A percentile compares a stretch with the other conserved stretches of the same genome.
These are phyloP conservation scores for Rhinophrynus dorsalis DNA, from an alignment of 2,797 vertebrate genomes.

Conservation along the genomic window DNA sequence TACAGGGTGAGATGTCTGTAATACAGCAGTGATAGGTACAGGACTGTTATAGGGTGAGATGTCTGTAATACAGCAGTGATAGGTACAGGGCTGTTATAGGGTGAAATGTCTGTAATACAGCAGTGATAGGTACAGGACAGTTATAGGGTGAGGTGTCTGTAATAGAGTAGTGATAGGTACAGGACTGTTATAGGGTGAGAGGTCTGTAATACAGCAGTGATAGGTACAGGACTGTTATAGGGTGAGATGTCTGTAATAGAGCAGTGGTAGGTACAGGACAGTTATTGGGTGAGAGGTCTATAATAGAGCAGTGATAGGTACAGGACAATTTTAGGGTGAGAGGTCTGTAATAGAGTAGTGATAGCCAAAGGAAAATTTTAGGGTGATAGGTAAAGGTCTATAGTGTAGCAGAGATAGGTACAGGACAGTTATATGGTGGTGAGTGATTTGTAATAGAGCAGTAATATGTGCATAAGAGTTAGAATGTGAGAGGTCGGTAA, in stretches of 20 bases:
- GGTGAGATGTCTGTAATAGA: too few relatives aligned
- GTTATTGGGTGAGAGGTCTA: background rate
- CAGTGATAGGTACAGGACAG: background rate
- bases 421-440: background rate
- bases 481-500: background rate
- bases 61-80: background rate
- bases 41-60: background rate
- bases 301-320: background rate
- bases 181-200: background rate
- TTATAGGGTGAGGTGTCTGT: too few relatives aligned
- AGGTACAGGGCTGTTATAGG: background rate
- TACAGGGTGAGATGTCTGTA: background rate
- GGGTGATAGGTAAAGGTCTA: too few relatives aligned
- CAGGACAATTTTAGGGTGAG: background rate
- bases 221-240: too few relatives aligned
- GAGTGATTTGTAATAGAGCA: background rate
- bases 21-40: background rate
- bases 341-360: background rate
- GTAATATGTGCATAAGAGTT: background rate
- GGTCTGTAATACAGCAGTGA: background rate
- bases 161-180: background rate
- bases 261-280: background rate
- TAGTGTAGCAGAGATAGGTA: background rate
- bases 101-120: background rate
- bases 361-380: background rate